These are phyloP conservation scores for Oscheius onirici DNA, from an alignment of 2,888 invertebrate genomes.

Conservation along the genomic window DNA sequence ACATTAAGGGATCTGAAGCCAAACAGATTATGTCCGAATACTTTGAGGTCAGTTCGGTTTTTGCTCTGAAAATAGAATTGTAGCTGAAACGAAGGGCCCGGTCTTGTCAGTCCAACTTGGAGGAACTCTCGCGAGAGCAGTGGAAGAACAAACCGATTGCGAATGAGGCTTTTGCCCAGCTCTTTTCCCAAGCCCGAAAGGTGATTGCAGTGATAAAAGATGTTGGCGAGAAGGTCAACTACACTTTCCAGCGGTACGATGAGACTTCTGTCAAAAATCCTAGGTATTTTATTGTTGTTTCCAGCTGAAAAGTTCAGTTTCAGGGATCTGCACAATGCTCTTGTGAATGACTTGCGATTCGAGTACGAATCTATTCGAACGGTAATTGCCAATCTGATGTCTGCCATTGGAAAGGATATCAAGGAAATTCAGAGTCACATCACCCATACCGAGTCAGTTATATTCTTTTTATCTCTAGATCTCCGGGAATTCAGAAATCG, in stretches of 20 bases:
- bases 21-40: constrained; percentile 20
- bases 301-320: neutral
- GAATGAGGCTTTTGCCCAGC: constrained; percentile 11
- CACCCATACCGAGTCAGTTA: neutral
- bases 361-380: neutral
- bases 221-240: neutral
- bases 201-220: neutral
- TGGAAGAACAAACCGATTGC: constrained; percentile 13
- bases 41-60: neutral
- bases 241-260: constrained; percentile 9
- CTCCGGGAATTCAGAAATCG: constrained; percentile 5
- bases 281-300: neutral
- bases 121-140: constrained; percentile 8
- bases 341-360: constrained; percentile 6
- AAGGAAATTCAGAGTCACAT: neutral
- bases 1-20: constrained; percentile 12
- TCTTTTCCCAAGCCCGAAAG: neutral
- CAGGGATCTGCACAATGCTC: constrained; percentile 10
- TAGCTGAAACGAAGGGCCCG: constrained; percentile 9
- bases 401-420: neutral
- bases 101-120: neutral
- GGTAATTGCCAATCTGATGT: neutral
- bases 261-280: neutral
- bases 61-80: neutral
- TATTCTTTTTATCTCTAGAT: too few relatives aligned